phyloP scores from a whole-genome alignment of 1,140 invertebrate species.

The Drosophila suzukii region DNA sequence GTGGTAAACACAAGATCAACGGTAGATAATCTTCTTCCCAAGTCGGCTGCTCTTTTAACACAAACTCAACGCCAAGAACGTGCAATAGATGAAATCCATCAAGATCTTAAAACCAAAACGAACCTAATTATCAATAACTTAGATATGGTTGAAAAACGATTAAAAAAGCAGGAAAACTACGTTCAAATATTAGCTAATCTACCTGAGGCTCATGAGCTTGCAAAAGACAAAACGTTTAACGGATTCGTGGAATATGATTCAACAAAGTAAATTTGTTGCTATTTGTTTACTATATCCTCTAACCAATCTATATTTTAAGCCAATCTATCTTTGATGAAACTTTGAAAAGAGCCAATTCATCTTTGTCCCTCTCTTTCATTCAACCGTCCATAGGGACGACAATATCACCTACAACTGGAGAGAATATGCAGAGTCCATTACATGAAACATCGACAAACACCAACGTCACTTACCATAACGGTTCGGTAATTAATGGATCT shows the following conservation, averaged over 20 bases:
- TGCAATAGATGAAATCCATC: slow-evolving; percentile 94
- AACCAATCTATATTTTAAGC: slow-evolving; percentile 35
- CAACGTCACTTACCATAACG: slow-evolving; percentile 17
- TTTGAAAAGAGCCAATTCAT: slow-evolving; percentile 70
- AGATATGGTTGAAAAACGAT: slow-evolving; percentile 92
- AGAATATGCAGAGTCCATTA: slow-evolving; percentile 26
- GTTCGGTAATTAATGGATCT: slow-evolving; percentile 17
- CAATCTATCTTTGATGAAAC: slow-evolving; percentile 72
- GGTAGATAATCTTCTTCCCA: slow-evolving; percentile 92
- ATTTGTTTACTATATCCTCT: slow-evolving; percentile 3
- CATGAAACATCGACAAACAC: slow-evolving; percentile 4
- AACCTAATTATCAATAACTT: slow-evolving; percentile 95
- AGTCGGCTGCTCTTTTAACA: slow-evolving; percentile 92
- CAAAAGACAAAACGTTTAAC: slow-evolving; percentile 91
- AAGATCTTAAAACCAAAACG: slow-evolving; percentile 91
- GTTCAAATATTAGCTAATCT: slow-evolving; percentile 87
- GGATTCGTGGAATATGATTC: slow-evolving; percentile 91
- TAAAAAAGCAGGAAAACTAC: slow-evolving; percentile 93
- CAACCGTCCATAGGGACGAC: slow-evolving; percentile 36
- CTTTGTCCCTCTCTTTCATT: slow-evolving; percentile 40
- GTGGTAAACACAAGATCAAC: slow-evolving; percentile 94
- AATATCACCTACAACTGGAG: slow-evolving; percentile 47
- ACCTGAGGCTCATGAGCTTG: slow-evolving; percentile 89
- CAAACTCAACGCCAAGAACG: slow-evolving; percentile 94
- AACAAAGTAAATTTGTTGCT: slow-evolving; percentile 85